These are phyloP conservation scores for Auanema sp. DNA, from an alignment of 2,888 invertebrate genomes.

Conservation along the genomic window DNA sequence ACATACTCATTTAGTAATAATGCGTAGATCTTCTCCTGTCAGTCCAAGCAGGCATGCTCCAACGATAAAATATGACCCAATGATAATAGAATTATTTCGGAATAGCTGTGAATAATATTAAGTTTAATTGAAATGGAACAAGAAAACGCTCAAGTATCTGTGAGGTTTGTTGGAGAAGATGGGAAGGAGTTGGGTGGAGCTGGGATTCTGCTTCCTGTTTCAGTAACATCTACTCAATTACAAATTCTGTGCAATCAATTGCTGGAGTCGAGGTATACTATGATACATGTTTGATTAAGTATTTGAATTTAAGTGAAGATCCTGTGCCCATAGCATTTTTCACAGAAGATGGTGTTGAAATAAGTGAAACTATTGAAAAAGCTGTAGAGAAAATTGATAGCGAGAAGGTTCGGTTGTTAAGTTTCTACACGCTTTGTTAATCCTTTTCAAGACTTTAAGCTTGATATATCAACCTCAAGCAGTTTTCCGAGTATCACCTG, in stretches of 20 bases:
- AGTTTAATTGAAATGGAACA: too few relatives aligned
- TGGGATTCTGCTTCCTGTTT: constrained; percentile 55
- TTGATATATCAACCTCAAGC: constrained; percentile 97
- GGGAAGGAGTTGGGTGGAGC: constrained; percentile 44
- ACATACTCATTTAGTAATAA: too few relatives aligned
- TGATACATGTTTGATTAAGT: neutral
- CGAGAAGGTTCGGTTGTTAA: constrained; percentile 57
- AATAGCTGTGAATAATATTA: too few relatives aligned
- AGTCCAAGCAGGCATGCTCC: too few relatives aligned
- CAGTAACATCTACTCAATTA: constrained; percentile 48
- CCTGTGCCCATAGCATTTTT: constrained; percentile 55
- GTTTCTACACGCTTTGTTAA: neutral
- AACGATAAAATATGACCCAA: too few relatives aligned
- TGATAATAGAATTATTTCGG: too few relatives aligned
- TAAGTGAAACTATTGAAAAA: constrained; percentile 49
- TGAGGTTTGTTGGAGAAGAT: constrained; percentile 32
- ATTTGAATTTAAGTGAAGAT: constrained; percentile 34
- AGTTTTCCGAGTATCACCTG: constrained; percentile 76
- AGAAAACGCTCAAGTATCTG: constrained; percentile 12
- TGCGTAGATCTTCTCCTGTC: too few relatives aligned
- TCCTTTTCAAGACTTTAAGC: constrained; percentile 81
- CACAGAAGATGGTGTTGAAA: constrained; percentile 46
- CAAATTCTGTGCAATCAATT: constrained; percentile 46
- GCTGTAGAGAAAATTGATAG: constrained; percentile 50
- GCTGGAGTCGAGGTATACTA: constrained; percentile 33